Base-by-base conservation (phyloP, 2,113 vertebrate genomes). In the Nothoprocta pentlandii region DNA sequence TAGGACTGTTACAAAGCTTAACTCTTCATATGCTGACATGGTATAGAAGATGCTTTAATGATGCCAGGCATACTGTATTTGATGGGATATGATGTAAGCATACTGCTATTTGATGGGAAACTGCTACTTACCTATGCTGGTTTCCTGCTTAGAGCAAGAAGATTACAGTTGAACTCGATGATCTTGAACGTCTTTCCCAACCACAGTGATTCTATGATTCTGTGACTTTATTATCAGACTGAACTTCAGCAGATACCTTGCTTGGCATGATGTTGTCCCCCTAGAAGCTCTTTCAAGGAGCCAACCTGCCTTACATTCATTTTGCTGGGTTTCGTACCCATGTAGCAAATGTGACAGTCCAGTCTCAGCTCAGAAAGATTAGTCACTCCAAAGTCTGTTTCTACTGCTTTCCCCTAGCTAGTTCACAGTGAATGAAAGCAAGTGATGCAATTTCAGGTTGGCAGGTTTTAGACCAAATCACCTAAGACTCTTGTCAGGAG, bases 381-480 rank as follows among this genome's bases (percentile, higher is more conserved):
- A 64, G 53, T 36, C 49, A 73, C 17, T 9, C 9, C 1, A 0
- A 39, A 80, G 19, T 46, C 42, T 0, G 0, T 64, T 86, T 54
- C 49, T 84, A 12, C 42, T 84, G 46, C 42, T 54, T 59, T 70
- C 20, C 13, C 12, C 6, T 58, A 32, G 25, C 15, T 69, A 49
- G 21, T 51, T 71, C 49, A 17, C 49, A 26, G 19, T 39, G 17
- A 85, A 59, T 46, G 75, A 85, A 89, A 85, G 54, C 41, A 54
- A 83, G 42, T 46, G 74, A 12, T 85, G 3, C 46, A 22, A 77
- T 74, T 70, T 62, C 32, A 49, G 12, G 26, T 26, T 95, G 81
- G 46, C 85, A 87, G 39, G 14, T 85, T 67, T 76, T 82, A 79
- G 47, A 26, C 21, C 42, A 71, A 88, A 93, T 84, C 58, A 76